Evolutionary conservation across 2,888 invertebrate genomes (phyloP), one percentile per base, ranked within the genome.

Genomic region (Polietes domitor): DNA sequence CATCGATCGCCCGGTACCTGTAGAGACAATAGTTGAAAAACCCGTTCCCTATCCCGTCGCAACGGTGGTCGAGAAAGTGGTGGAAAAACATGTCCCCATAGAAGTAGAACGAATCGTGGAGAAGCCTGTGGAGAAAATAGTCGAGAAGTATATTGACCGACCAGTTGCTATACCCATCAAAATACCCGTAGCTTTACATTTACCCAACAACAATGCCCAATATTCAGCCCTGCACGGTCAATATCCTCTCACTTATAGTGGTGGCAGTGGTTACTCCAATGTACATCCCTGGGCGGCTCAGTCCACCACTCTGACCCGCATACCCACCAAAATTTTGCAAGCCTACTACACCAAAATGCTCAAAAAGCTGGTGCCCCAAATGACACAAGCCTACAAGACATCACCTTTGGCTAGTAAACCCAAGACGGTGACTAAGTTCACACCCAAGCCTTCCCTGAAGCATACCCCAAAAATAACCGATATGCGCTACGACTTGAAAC

Each of bases 91-190:
- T 77, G 89, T 92, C 2, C 90, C 92, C 17, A 88, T 93, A 76
- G 92, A 95, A 41, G 93, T 95, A 0, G 95, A 95, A 87, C 94
- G 94, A 86, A 93, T 94, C 0, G 93, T 94, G 0, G 93, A 94
- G 0, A 93, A 93, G 72, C 92, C 93, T 0, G 87, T 90, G 0
- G 89, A 91, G 80, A 90, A 89, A 79, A 87, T 90, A 19, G 90
- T 92, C 0, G 91, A 91, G 28, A 91, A 90, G 78, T 88, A 89
- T 50, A 88, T 92, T 0, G 91, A 92, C 86, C 90, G 91, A 0
- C 92, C 92, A 0, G 93, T 93, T 77, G 88, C 90, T 2, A 86
- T 91, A 75, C 92, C 92, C 19, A 90, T 93, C 5, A 92, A 92
- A 93, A 93, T 91, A 15, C 92, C 92, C 47, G 91, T 95, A 80